Percentiles rank a stretch among this genome's conserved stretches.
phyloP scores from a whole-genome alignment of 2,113 vertebrate genomes.

The Petrocephalus microphthalmus region DNA sequence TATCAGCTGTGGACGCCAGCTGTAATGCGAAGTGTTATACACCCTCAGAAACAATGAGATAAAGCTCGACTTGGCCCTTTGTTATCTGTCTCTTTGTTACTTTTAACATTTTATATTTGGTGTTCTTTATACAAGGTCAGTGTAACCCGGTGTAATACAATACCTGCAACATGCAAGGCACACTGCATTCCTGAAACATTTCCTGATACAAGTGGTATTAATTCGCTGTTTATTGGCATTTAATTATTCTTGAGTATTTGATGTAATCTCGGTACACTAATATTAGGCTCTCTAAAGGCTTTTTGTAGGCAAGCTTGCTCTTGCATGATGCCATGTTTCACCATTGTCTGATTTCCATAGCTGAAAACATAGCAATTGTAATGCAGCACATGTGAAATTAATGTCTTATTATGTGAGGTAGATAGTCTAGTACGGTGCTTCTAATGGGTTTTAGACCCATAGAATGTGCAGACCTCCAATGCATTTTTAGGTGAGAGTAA shows the following conservation, averaged over 20 bases:
- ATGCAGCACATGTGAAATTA: neutral
- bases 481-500: neutral
- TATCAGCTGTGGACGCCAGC: constrained; percentile 7
- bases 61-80: constrained; percentile 2
- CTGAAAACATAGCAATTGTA: neutral
- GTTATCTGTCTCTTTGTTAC: neutral
- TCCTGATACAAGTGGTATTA: neutral
- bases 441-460: neutral
- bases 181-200: neutral
- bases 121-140: neutral
- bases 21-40: neutral
- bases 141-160: neutral
- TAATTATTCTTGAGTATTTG: neutral
- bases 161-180: neutral
- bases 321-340: neutral
- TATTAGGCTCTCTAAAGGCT: neutral
- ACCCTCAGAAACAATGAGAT: constrained; percentile 13
- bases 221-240: neutral
- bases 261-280: neutral
- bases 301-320: neutral
- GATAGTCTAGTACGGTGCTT: neutral
- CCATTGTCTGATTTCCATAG: neutral
- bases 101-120: neutral
- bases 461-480: neutral
- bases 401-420: neutral